phyloP scores from a whole-genome alignment of 2,797 vertebrate species.

The Ptychadena robeensis region DNA sequence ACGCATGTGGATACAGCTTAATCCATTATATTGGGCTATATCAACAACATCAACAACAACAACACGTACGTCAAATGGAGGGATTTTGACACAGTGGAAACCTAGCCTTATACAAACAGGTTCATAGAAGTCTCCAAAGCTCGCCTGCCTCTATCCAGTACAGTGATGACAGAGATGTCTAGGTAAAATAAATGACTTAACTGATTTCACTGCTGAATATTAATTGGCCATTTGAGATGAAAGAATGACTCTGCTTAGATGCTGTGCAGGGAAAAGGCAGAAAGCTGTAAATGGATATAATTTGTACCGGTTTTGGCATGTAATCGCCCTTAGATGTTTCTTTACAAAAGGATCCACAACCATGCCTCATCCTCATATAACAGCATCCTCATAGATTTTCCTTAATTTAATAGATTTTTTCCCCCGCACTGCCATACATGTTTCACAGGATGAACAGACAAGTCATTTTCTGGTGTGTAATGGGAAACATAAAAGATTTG shows the following conservation, averaged over 20 bases:
- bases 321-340: conserved; percentile 36
- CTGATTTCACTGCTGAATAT: conserved; percentile 32
- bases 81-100: too few species aligned
- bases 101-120: background rate
- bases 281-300: conserved; percentile 40
- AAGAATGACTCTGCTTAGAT: conserved; percentile 14
- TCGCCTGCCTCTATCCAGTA: background rate
- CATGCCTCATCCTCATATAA: conserved; percentile 22
- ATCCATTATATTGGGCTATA: too few species aligned
- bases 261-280: conserved; percentile 9
- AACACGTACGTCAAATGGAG: too few species aligned
- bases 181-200: conserved; percentile 37
- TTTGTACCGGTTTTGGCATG: conserved; percentile 36
- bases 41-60: too few species aligned
- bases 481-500: conserved; percentile 52
- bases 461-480: conserved; percentile 54
- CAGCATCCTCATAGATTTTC: conserved; percentile 47
- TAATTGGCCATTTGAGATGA: conserved; percentile 37
- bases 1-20: too few species aligned
- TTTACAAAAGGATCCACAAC: conserved; percentile 17
- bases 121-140: background rate
- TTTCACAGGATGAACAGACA: conserved; percentile 49
- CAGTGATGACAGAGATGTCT: conserved; percentile 10
- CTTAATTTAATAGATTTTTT: conserved; percentile 57
- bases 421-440: conserved; percentile 23